Evolutionary conservation across 1,140 invertebrate genomes (phyloP).

Genomic region (Temnothorax longispinosus): DNA sequence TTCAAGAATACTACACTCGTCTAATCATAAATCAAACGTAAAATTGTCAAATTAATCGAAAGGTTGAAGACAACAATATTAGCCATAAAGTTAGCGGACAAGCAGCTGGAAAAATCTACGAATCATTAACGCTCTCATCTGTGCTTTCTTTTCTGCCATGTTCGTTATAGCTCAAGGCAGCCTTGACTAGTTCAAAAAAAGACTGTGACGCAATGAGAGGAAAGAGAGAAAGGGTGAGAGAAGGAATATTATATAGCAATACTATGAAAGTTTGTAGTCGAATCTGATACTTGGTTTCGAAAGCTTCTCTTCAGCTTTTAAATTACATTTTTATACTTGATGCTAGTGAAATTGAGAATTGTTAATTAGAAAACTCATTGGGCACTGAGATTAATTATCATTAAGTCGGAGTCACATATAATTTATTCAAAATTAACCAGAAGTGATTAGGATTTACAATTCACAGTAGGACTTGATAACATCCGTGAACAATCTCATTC

Average conservation of each 20-base stretch:
- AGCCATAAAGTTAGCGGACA: conserved; percentile 17
- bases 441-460: not conserved
- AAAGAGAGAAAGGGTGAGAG: not conserved
- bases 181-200: not conserved
- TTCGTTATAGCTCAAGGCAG: not conserved
- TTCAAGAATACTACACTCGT: not conserved
- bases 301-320: not conserved
- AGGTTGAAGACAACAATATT: not conserved
- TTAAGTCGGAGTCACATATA: not conserved
- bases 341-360: not conserved
- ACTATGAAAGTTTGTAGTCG: not conserved
- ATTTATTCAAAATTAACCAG: not conserved
- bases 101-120: conserved; percentile 2
- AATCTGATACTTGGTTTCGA: not conserved
- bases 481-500: not conserved
- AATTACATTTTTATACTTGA: not conserved
- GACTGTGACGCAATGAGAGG: not conserved
- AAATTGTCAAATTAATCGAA: conserved; percentile 33
- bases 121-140: not conserved
- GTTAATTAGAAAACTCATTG: not conserved
- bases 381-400: not conserved
- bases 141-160: not conserved
- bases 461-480: not conserved
- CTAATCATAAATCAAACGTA: conserved; percentile 2
- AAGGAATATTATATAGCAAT: not conserved